Percentiles rank a stretch among this genome's conserved stretches.
phyloP scores from a whole-genome alignment of 2,113 vertebrate species.

The Pleuronectes platessa region DNA sequence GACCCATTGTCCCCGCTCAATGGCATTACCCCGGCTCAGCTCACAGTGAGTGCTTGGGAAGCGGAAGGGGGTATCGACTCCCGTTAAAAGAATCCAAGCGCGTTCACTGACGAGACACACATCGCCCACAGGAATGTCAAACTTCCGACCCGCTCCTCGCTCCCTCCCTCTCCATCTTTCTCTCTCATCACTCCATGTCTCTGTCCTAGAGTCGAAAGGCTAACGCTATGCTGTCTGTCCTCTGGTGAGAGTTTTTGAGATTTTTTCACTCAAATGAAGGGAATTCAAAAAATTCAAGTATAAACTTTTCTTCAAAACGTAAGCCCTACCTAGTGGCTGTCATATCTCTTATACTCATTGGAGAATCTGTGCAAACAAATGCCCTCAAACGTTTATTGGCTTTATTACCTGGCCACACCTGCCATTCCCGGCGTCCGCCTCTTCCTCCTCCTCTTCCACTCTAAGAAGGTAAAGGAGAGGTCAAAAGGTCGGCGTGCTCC shows the following conservation, averaged over 20 bases:
- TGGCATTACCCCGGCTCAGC: conserved; percentile 75
- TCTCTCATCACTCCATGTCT: conserved; percentile 55
- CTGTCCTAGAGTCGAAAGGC: conserved; percentile 65
- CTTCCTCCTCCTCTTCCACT: conserved; percentile 38
- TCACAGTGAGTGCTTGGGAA: conserved; percentile 77
- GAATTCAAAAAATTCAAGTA: neutral
- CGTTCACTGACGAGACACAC: conserved; percentile 79
- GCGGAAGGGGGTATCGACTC: conserved; percentile 83
- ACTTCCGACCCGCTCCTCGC: conserved; percentile 67
- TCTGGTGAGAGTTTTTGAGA: conserved; percentile 25
- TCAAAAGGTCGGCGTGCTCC: conserved; percentile 89
- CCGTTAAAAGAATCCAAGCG: conserved; percentile 80
- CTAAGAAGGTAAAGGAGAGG: conserved; percentile 71
- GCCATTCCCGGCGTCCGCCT: conserved; percentile 15
- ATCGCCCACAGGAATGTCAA: conserved; percentile 84
- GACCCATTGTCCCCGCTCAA: conserved; percentile 77
- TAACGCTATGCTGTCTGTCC: conserved; percentile 45
- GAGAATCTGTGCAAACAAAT: neutral
- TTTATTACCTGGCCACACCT: conserved; percentile 39
- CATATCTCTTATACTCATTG: neutral
- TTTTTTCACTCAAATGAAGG: neutral
- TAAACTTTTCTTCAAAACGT: neutral
- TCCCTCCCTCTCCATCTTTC: conserved; percentile 62
- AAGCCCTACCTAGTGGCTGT: neutral
- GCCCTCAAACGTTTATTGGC: neutral